Evolutionary conservation across 2,113 vertebrate species (phyloP).

Genomic region (Maccullochella peelii): DNA sequence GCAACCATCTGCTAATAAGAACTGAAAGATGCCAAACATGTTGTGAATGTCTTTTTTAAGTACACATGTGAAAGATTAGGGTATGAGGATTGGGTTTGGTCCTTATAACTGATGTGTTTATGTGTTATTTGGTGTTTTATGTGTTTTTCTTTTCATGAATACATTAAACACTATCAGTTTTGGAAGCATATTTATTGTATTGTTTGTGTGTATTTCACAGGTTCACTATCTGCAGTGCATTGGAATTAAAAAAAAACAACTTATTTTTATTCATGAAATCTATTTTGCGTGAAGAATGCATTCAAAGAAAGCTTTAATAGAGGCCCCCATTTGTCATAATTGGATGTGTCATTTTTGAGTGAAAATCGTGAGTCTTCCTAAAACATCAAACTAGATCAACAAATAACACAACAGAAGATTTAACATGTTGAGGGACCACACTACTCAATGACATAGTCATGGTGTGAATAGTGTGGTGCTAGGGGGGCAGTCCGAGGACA

Average conservation of each 20-base stretch:
- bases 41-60: background rate
- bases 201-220: background rate
- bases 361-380: background rate
- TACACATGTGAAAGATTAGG: background rate
- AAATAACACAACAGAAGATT: background rate
- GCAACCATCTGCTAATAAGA: background rate
- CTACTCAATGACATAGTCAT: background rate
- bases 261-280: background rate
- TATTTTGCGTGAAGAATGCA: background rate
- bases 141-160: conserved; percentile 25
- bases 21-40: conserved; percentile 15
- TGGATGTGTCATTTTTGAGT: background rate
- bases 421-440: background rate
- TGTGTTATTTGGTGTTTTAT: background rate
- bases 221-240: background rate
- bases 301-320: background rate
- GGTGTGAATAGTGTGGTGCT: background rate
- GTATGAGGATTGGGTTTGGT: background rate
- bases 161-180: conserved; percentile 2
- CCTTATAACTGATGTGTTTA: conserved; percentile 5
- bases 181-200: background rate
- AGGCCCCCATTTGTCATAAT: background rate
- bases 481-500: background rate
- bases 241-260: background rate
- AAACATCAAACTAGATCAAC: background rate